Percentiles rank a stretch among this genome's conserved stretches.
Conservation (phyloP, 1,140 invertebrate species). For the Wasmannia auropunctata region DNA sequence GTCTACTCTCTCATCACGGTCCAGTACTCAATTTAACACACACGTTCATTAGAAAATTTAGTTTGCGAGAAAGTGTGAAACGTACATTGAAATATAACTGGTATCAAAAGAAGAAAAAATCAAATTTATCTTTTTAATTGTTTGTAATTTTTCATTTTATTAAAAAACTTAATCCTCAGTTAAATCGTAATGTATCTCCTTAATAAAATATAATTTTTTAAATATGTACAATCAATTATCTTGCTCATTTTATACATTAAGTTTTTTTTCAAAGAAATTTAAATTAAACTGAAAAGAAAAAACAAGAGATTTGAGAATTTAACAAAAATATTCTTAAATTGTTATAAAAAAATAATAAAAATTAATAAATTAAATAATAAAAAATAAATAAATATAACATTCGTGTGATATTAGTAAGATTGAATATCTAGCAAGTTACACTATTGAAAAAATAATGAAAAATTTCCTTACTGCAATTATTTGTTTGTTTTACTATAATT, state of each 20-base stretch:
- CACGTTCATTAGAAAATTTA: neutral
- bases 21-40: neutral
- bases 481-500: neutral
- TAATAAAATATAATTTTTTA: neutral
- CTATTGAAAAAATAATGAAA: no score
- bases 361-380: no score
- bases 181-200: neutral
- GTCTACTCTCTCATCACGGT: neutral
- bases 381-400: neutral
- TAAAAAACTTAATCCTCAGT: neutral
- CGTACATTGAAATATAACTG: neutral
- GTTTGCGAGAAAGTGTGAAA: neutral
- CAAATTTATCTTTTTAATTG: neutral
- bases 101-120: neutral
- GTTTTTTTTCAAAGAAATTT: neutral
- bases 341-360: neutral
- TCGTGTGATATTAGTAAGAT: neutral
- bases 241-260: neutral
- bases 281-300: neutral
- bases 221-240: neutral
- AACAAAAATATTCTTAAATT: neutral
- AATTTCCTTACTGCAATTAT: neutral
- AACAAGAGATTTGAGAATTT: neutral
- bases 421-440: neutral
- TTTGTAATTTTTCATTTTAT: neutral